Base-by-base conservation (phyloP, 1,140 invertebrate species). In the Aricia agestis region DNA sequence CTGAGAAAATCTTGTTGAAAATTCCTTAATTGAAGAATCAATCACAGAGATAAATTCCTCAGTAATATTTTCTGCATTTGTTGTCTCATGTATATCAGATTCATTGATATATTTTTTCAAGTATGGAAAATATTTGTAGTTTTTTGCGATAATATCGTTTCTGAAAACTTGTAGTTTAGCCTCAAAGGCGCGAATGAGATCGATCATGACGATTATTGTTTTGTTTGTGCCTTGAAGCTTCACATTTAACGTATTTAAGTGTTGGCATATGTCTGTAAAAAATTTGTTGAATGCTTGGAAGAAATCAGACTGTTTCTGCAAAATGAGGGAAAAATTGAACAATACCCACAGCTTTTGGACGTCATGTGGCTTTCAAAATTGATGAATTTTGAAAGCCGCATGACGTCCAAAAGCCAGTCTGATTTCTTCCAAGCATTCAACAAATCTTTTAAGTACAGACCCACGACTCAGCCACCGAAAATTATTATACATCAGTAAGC, bases 21-120 rank as follows among this genome's bases (percentile, higher is more conserved):
- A 76, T 76, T 79, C 71, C 71, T 79, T 74, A 42, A 78, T 78
- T 78, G 52, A 79, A 71, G 74, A 78, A 78, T 79, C 67, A 41
- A 78, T 79, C 69, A 78, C 74, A 67, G 68, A 74, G 69, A 72
- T 74, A 80, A 77, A 81, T 73, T 79, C 74, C 68, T 81, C 72
- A 74, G 72, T 80, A 65, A 74, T 59, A 57, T 78, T 71, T 69
- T 70, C 63, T 80, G 42, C 45, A 45, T 80, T 66, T 78, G 71
- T 31, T 76, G 59, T 73, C 67, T 76, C 66, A 17, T 73, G 71
- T 45, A 76, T 73, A 73, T 76, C 61, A 42, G 63, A 72, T 36
- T 75, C 71, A 65, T 65, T 70, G 52, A 68, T 72, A 68, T 63
- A 68, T 70, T 75, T 75, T 72, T 76, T 69, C 70, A 71, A 71